Base-by-base conservation (phyloP, 2,888 invertebrate species). In the Unio delphinus region DNA sequence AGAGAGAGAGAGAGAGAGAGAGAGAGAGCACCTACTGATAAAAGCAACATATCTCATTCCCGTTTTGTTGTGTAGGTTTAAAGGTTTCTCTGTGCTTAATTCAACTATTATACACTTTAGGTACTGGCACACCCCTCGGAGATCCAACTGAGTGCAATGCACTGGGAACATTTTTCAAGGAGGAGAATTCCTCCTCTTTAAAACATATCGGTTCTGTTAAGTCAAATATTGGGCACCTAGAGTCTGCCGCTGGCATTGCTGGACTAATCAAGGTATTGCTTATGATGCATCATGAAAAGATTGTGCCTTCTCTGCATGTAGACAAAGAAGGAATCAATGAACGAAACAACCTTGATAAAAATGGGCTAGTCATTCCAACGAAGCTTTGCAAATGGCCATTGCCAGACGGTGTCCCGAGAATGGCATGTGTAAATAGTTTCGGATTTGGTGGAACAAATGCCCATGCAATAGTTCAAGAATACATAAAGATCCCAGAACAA, bases 211-310 rank as follows among this genome's bases (percentile, higher is more conserved):
- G 85, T 1, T 86, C 85, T 1, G 83, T 83, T 4, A 84, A 84
- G 69, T 80, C 83, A 26, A 86, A 84, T 64, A 83, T 86, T 57
- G 85, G 85, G 11, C 85, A 86, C 64, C 68, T 78, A n/a, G 84
- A 84, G 67, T 78, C 83, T 2, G 82, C 81, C 0, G 82, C 85
- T 3, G 85, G 84, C 0, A 77, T 80, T 11, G 82, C 83, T 3
- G 82, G 82, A 1, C 65, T 86, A 0, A 80, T 86, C 45, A 86
- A 84, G 62, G 79, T 83, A 8, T 62, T 83, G 54, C 69, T 86
- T 26, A 84, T 83, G 83, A 80, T 83, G 78, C 76, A 80, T 60
- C 28, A 81, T 62, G 70, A 68, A 23, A 73, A 69, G 57, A 76
- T 82, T 34, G 80, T 81, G 28, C 82, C 82, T 18, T 78, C 79